Evolutionary conservation across 53 echinoderm and acorn worm species (phyloP).

Genomic region (Astropecten irregularis): DNA sequence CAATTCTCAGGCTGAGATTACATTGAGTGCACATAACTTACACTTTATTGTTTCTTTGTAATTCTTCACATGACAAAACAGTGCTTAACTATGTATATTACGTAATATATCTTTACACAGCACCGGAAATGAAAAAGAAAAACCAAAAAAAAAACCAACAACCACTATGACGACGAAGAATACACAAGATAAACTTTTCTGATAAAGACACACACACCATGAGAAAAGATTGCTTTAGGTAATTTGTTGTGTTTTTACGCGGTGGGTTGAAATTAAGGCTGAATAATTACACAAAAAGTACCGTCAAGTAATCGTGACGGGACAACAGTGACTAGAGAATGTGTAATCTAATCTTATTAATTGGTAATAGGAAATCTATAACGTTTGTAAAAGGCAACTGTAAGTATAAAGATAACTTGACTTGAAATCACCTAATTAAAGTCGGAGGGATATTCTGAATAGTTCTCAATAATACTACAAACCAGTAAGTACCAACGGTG

Average conservation of each 20-base stretch:
- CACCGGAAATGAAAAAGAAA: slow-evolving; percentile 29
- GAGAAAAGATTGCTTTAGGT: background rate
- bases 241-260: background rate
- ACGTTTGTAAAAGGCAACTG: too few species aligned
- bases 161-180: background rate
- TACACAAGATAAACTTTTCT: background rate
- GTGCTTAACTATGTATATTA: slow-evolving; percentile 21
- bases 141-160: background rate
- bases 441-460: too few species aligned
- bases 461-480: too few species aligned
- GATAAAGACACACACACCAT: background rate
- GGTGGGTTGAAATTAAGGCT: slow-evolving; percentile 17
- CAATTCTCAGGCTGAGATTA: too few species aligned
- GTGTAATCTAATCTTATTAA: too few species aligned
- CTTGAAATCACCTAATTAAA: too few species aligned
- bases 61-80: slow-evolving; percentile 31
- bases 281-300: too few species aligned
- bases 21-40: slow-evolving; percentile 1
- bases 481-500: too few species aligned
- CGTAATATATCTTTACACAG: slow-evolving; percentile 37
- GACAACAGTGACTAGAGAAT: too few species aligned
- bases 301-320: too few species aligned
- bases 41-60: slow-evolving; percentile 16
- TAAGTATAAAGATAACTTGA: too few species aligned
- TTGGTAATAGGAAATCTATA: too few species aligned